These are phyloP conservation scores for Thecophora atra DNA, from an alignment of 2,888 invertebrate species.

Conservation along the genomic window DNA sequence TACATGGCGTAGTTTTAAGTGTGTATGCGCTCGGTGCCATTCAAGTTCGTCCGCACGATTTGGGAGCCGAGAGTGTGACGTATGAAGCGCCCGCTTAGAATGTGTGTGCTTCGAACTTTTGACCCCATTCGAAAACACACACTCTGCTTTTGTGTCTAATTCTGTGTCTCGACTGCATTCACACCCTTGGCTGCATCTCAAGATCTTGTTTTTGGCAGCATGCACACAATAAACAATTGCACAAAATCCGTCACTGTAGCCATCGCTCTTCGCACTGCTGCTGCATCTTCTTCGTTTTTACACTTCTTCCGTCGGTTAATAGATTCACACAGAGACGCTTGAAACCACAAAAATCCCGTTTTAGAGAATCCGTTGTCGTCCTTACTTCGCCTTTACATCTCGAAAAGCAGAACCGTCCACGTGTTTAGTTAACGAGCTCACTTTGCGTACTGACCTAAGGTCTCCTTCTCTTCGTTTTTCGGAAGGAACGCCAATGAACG, in stretches of 20 bases:
- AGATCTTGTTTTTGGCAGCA: conserved; percentile 21
- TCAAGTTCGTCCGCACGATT: conserved; percentile 19
- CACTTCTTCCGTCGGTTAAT: not conserved
- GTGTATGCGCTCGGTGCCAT: not conserved
- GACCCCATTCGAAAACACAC: conserved; percentile 55
- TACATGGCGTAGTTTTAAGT: conserved; percentile 27
- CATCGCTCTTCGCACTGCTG: not conserved
- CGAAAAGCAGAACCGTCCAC: not conserved
- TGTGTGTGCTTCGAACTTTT: conserved; percentile 55
- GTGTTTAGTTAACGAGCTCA: conserved; percentile 41
- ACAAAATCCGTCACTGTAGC: not conserved
- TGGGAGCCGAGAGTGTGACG: conserved; percentile 33
- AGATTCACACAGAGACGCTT: not conserved
- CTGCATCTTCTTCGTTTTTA: not conserved
- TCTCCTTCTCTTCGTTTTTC: too few relatives aligned
- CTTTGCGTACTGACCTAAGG: conserved; percentile 55
- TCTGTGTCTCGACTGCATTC: conserved; percentile 28
- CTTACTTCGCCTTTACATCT: not conserved
- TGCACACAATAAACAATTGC: not conserved
- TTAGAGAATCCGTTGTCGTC: not conserved
- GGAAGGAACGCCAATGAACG: too few relatives aligned
- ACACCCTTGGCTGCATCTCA: conserved; percentile 43
- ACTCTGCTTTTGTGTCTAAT: conserved; percentile 34
- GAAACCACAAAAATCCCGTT: conserved; percentile 1
- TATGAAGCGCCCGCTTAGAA: not conserved